Base-by-base conservation (phyloP, 2,113 vertebrate genomes). In the Apistogramma diplotaenia region DNA sequence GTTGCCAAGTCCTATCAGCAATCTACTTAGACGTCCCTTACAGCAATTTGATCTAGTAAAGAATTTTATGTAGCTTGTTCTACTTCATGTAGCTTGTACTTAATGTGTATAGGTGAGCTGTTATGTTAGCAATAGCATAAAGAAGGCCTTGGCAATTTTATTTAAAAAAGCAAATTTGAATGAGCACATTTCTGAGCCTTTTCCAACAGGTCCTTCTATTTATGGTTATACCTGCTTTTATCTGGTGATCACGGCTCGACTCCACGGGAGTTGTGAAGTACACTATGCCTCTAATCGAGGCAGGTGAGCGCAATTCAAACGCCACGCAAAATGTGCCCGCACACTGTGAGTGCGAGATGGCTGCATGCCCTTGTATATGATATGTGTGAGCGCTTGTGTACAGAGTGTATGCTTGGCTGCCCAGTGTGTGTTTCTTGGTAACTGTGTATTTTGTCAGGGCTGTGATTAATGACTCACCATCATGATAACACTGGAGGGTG, bases 401-500 rank as follows among this genome's bases (percentile, higher is more conserved):
- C 6, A 12, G n/a, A 16, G 35, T 51, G 74, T 59, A 55, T 10
- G 74, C 72, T 81, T 89, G 72, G 53, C 84, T 74, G 85, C 76
- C 84, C 84, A 88, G 53, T 84, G 85, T 85, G 81, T 84, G 84
- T 78, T 77, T 89, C 81, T 85, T 86, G 81, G 82, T 92, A 80
- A 87, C 83, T 74, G 78, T 89, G 90, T 90, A 86, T 92, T 89
- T 88, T 90, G 88, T 91, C 90, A 90, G 59, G 79, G 71, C 82
- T 87, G 87, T 92, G 90, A 93, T 93, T 93, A 93, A 93, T 93
- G 87, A 93, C 89, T 88, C 80, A 73, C 80, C 87, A 87, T 89
- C 89, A 87, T 86, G 88, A 92, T 93, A 92, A 91, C 88, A 90
- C 65, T 91, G 87, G 85, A 89, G 86, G 86, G 82, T 86, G 89